These are phyloP conservation scores for Zaprionus bogoriensis DNA, from an alignment of 2,888 invertebrate genomes.

Conservation along the genomic window DNA sequence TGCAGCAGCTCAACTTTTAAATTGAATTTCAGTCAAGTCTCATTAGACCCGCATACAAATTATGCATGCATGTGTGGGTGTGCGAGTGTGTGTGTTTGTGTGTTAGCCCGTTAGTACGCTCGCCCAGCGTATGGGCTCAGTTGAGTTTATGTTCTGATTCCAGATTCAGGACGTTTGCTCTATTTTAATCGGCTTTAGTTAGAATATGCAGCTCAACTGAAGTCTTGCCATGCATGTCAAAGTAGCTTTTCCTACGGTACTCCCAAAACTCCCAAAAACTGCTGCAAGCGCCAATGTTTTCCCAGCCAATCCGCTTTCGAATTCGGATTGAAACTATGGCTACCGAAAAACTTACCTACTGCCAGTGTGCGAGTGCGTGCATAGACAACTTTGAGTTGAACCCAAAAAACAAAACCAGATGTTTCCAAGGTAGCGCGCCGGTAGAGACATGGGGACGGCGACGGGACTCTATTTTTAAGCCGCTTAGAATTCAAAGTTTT, in stretches of 20 bases:
- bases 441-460: neutral
- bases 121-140: no score
- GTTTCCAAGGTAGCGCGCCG: neutral
- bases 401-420: neutral
- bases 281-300: slow-evolving; percentile 13
- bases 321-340: slow-evolving; percentile 10
- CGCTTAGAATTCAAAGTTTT: slow-evolving; percentile 62
- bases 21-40: slow-evolving; percentile 45
- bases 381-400: slow-evolving; percentile 19
- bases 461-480: slow-evolving; percentile 47
- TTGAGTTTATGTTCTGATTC: neutral
- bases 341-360: neutral
- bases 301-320: slow-evolving; percentile 25
- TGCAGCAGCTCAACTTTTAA: slow-evolving; percentile 44
- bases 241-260: no score
- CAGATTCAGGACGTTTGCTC: slow-evolving; percentile 8
- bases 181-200: slow-evolving; percentile 22
- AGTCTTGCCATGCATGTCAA: slow-evolving; percentile 34
- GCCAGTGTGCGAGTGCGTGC: neutral
- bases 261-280: no score
- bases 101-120: no score
- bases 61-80: slow-evolving; percentile 4
- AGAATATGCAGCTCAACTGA: slow-evolving; percentile 24
- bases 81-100: neutral
- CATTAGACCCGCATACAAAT: slow-evolving; percentile 28